Evolutionary conservation across 2,797 vertebrate genomes (phyloP), one percentile per base, ranked within the genome.

Genomic region (Pseudomugil gertrudae): DNA sequence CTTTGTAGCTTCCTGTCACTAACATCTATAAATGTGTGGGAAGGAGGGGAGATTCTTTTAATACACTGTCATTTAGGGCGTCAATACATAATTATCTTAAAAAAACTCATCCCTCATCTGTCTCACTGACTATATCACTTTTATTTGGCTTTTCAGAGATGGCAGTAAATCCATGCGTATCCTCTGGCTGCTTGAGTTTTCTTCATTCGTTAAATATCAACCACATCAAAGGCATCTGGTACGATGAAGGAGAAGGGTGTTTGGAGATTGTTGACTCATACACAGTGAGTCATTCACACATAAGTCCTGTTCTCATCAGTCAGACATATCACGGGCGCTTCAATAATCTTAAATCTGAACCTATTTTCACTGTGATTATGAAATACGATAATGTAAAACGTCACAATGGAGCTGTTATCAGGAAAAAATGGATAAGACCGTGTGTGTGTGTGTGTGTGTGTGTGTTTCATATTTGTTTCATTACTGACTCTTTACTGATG

Each of bases 191-290:
- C 56, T 65, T 24, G 6, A 21, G 15, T 57, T 21, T 30, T 38
- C 53, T 69, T 72, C 71, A 71, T 79, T 60, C 69, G 52, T 48
- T 27, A 30, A 35, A 81, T 51, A 69, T 75, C n/a, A 66, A 69
- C 63, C 36, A 66, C 66, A 76, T 85, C 75, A 81, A 75, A 85
- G 51, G 66, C 66, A 63, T 69, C 51, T 29, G 38, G 63, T 76
- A 70, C 54, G 60, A n/a, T n/a, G n/a, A 66, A 58, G 29, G 36
- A 55, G 74, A 64, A 78, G 65, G 69, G 72, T 80, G 59, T 77
- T 75, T 69, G 66, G 76, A 78, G 74, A 69, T 69, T 54, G 72
- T 45, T 5, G 26, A 67, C 60, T 72, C 67, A 74, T 52, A 63
- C 54, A n/a, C 48, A 66, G 13, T 26, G 54, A 63, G 26, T 21